Base-by-base conservation (phyloP, 2,113 vertebrate species). In the Microcebus tavaratra region DNA sequence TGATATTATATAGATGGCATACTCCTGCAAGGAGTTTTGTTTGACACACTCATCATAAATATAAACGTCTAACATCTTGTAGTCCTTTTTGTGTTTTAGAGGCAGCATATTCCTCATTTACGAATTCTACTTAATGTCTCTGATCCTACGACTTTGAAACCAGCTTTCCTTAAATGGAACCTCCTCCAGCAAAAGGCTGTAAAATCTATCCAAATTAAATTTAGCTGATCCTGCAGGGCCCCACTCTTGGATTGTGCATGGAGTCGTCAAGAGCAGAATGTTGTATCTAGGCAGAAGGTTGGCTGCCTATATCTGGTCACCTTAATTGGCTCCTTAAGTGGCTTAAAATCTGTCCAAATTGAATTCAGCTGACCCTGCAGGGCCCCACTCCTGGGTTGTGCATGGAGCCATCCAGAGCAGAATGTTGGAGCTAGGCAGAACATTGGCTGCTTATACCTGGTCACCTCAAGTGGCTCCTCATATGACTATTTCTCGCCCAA, bases 251-350 rank as follows among this genome's bases (percentile, higher is more conserved):
- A 3, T 34, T n/a, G 2, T 36, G 8, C 5, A 6, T 29, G 31
- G 18, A 31, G 15, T 39, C 9, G 2, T 39, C n/a, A 27, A 59
- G 53, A 78, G 25, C 12, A 17, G 65, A 61, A 27, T 61, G 0
- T 34, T 20, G 6, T 18, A 36, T 1, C 2, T 31, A 9, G 6
- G 14, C 3, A 65, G 21, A 67, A 2, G 11, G 13, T 2, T 48
- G 8, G 8, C 42, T 82, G 18, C 15, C 27, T 84, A 12, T 55
- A 55, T 18, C 53, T 55, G 17, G 53, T 55, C 53, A 55, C 17
- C 53, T 55, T 55, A 55, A 55, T 14, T 53, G 50, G 50, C 50
- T 53, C 50, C 50, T 53, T 53, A 53, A 53, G 53, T 55, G 53
- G 53, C 53, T 55, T 48, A 48, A 80, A 87, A 21, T 39, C 23